Conservation (phyloP, 2,888 invertebrate genomes). For the Alsophila aescularia region DNA sequence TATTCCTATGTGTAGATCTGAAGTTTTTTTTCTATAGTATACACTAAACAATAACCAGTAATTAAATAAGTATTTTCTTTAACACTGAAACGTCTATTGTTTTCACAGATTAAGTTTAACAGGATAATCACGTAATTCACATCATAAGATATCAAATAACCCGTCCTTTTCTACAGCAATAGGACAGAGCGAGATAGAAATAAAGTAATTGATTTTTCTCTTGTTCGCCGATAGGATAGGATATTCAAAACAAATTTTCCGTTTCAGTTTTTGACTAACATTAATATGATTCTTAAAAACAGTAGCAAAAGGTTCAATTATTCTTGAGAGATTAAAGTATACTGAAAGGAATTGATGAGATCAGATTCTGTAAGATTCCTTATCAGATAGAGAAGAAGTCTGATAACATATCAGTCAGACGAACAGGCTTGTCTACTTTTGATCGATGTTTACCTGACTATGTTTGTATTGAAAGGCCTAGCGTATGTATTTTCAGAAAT, state of each 20-base stretch:
- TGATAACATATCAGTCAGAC: constrained; percentile 19
- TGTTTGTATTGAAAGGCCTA: no score
- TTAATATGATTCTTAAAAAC: not conserved
- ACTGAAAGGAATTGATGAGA: constrained; percentile 9
- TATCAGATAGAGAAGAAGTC: constrained; percentile 38
- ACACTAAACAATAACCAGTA: not conserved
- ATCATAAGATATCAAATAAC: not conserved
- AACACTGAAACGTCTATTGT: not conserved
- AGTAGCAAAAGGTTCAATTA: constrained; percentile 6
- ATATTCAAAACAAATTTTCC: not conserved
- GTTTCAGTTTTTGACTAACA: not conserved
- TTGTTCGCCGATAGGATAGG: not conserved
- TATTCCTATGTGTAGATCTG: no score
- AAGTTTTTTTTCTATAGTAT: no score
- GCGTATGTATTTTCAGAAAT: no score
- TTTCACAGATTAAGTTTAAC: no score
- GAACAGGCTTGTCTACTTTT: not conserved
- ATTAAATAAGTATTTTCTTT: not conserved
- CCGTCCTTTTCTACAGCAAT: not conserved
- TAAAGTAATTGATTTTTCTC: not conserved
- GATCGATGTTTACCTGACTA: constrained; percentile 1
- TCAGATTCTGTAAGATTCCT: constrained; percentile 34
- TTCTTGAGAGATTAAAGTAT: not conserved
- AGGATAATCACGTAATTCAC: not conserved
- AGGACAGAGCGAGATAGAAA: not conserved